Evolutionary conservation across 1,140 invertebrate genomes (phyloP).

Genomic region (Radopholus similis): DNA sequence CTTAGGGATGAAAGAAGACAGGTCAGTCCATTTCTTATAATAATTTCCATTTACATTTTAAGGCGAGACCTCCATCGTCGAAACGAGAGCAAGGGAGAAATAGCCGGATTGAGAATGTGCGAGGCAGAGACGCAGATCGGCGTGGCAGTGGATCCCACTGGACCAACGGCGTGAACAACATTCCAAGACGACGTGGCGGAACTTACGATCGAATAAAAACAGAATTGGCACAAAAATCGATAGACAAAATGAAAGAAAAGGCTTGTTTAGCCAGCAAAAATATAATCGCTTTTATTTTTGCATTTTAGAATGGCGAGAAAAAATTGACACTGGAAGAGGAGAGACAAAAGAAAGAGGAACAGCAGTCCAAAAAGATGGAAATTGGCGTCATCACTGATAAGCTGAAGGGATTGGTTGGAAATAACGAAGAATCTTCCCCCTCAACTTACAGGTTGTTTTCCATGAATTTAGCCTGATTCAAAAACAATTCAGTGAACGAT

Average conservation of each 20-base stretch:
- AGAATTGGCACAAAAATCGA: background rate
- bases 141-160: background rate
- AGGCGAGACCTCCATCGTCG: no score
- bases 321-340: background rate
- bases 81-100: background rate
- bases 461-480: background rate
- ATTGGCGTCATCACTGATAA: slow-evolving; percentile 1
- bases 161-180: no score
- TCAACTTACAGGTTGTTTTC: background rate
- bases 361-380: background rate
- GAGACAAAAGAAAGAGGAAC: background rate
- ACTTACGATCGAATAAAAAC: background rate
- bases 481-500: background rate
- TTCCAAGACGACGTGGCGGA: slow-evolving; percentile 2
- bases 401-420: background rate
- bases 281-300: background rate
- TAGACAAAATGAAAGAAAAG: slow-evolving; percentile 6
- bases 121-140: background rate
- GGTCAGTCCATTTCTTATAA: no score
- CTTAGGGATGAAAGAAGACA: no score
- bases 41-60: no score
- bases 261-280: background rate
- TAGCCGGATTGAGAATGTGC: background rate
- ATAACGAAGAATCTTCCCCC: background rate
- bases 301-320: background rate